These are phyloP conservation scores for Datnioides undecimradiatus DNA, from an alignment of 2,113 vertebrate genomes.

Conservation along the genomic window DNA sequence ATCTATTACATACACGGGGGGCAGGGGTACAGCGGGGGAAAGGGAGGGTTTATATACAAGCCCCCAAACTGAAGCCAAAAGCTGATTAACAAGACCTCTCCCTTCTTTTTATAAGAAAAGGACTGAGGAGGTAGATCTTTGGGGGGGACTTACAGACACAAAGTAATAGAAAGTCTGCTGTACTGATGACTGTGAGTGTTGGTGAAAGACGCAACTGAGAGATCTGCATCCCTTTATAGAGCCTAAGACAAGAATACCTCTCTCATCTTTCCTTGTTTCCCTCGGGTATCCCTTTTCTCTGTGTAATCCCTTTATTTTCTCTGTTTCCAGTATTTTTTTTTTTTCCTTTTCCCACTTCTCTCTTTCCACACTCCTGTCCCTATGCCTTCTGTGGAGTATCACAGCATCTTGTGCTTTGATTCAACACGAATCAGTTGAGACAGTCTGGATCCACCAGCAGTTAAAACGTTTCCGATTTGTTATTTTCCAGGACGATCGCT, in stretches of 20 bases:
- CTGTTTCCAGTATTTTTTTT: conserved; percentile 6
- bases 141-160: background rate
- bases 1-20: conserved; percentile 63
- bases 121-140: conserved; percentile 6
- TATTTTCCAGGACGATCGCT: conserved; percentile 10
- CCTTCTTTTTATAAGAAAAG: conserved; percentile 46
- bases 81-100: conserved; percentile 58
- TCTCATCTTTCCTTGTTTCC: background rate
- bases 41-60: conserved; percentile 45
- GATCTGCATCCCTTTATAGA: conserved; percentile 8
- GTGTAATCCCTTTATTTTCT: background rate
- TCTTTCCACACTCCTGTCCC: conserved; percentile 28
- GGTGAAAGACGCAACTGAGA: conserved; percentile 25
- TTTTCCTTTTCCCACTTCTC: background rate
- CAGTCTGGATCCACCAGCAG: conserved; percentile 4
- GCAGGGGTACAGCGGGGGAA: conserved; percentile 19
- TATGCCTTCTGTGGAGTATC: conserved; percentile 24
- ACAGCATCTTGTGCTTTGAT: conserved; percentile 19
- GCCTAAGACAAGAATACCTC: conserved; percentile 7
- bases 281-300: conserved; percentile 6
- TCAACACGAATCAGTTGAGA: conserved; percentile 18
- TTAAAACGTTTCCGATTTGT: conserved; percentile 3
- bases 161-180: background rate
- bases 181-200: conserved; percentile 19
- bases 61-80: conserved; percentile 49